Evolutionary conservation across 2,113 vertebrate genomes (phyloP), one percentile per base, ranked within the genome.

Genomic region (Pogona vitticeps): DNA sequence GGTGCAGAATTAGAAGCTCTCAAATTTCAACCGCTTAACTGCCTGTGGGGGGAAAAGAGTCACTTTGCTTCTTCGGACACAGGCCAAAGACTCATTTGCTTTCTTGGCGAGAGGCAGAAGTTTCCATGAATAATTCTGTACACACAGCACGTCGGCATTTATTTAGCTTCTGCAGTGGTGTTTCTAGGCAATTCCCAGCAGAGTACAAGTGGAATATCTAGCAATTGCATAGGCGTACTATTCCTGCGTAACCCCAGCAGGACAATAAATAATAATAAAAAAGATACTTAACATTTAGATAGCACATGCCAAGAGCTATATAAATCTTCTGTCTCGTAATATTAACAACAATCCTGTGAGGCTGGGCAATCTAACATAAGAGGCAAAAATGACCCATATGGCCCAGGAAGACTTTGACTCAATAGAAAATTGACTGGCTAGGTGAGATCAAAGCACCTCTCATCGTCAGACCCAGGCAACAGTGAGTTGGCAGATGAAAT

Each of bases 41-140:
- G 76, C 20, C 6, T 6, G 20, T 36, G 17, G 52, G 20, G n/a
- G 17, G 56, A 20, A 13, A 9, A 33, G 23, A 31, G 20, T 46
- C 26, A 42, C 17, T 42, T 46, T 12, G 61, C 79, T 81, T n/a
- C 40, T 28, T 5, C 12, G 26, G 58, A 63, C 2, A 18, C 26
- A 65, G 8, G 3, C 12, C 18, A 10, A 82, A 52, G 20, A n/a
- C 52, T 83, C n/a, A 38, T 72, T 72, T 71, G 81, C 15, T 58
- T 83, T 58, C 42, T 71, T 83, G 46, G 56, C 8, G 46, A 33
- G 68, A n/a, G 23, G 31, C 23, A 28, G 38, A 73, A 18, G 46
- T 72, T 83, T 36, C 68, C 33, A 72, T 72, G 68, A 83, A 73
- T 83, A 72, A 72, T 83, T 83, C 68, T 70, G 36, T 38, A 4